Percentiles rank a stretch among this genome's conserved stretches.
These are phyloP conservation scores for Doris montereyensis DNA, from an alignment of 2,888 invertebrate genomes.

Conservation along the genomic window DNA sequence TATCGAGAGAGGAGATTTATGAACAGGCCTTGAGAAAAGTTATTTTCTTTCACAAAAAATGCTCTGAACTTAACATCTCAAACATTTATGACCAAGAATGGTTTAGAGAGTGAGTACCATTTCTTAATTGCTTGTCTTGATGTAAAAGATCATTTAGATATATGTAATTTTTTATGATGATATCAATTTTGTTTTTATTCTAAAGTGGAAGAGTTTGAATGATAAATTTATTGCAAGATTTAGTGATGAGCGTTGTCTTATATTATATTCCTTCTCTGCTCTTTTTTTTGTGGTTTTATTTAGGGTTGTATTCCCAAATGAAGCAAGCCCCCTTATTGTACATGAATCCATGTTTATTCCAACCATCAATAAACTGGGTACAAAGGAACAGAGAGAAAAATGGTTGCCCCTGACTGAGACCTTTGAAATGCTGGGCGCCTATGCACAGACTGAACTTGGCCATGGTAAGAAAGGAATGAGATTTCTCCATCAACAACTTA, in stretches of 20 bases:
- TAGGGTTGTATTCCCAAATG: conserved; percentile 34
- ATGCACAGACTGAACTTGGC: conserved; percentile 96
- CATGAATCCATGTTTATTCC: conserved; percentile 96
- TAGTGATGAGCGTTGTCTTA: too few species aligned
- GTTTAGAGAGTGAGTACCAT: conserved; percentile 64
- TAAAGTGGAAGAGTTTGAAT: too few species aligned
- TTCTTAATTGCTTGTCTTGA: too few species aligned
- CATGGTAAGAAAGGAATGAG: conserved; percentile 79
- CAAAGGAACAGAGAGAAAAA: conserved; percentile 88
- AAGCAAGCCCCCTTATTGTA: conserved; percentile 76
- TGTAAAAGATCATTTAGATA: too few species aligned
- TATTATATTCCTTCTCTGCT: too few species aligned
- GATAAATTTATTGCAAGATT: too few species aligned
- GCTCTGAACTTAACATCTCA: conserved; percentile 54
- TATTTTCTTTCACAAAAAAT: conserved; percentile 50
- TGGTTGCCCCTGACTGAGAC: conserved; percentile 90
- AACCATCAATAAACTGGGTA: conserved; percentile 90
- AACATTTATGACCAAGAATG: conserved; percentile 53
- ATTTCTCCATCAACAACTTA: too few species aligned
- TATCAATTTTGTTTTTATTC: too few species aligned
- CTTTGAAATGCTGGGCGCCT: conserved; percentile 90
- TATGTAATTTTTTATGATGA: too few species aligned
- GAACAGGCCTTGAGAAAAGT: conserved; percentile 67
- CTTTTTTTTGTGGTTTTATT: too few species aligned
- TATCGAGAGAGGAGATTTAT: conserved; percentile 70